Evolutionary conservation across 2,797 vertebrate genomes (phyloP).

Genomic region (Cyprinella venusta): DNA sequence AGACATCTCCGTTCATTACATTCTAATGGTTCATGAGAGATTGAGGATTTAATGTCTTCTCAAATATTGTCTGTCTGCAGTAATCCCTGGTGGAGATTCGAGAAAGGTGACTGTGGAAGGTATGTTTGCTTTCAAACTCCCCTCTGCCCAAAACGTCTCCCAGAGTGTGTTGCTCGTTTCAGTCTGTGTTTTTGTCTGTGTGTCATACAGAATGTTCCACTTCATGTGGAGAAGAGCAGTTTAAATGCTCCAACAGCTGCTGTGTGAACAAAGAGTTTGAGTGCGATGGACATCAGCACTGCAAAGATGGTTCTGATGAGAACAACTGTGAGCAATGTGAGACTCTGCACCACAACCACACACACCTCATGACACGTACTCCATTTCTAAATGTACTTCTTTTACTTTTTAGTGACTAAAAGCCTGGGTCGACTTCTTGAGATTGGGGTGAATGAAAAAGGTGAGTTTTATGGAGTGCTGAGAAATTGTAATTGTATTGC

Average conservation of each 20-base stretch:
- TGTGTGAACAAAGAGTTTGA: slow-evolving; percentile 85
- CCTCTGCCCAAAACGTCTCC: not conserved
- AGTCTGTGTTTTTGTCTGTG: slow-evolving; percentile 10
- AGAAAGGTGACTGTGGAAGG: slow-evolving; percentile 7
- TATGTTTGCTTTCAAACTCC: not conserved
- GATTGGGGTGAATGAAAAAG: slow-evolving; percentile 66
- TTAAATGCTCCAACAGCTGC: slow-evolving; percentile 82
- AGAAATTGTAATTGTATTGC: too few relatives aligned
- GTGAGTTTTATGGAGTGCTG: slow-evolving; percentile 57
- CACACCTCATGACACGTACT: slow-evolving; percentile 27
- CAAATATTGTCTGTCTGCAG: slow-evolving; percentile 28
- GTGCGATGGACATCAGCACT: slow-evolving; percentile 85
- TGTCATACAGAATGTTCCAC: slow-evolving; percentile 70
- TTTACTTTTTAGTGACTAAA: slow-evolving; percentile 54
- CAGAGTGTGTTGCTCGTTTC: not conserved
- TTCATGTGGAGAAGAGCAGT: slow-evolving; percentile 73
- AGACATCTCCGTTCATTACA: too few relatives aligned
- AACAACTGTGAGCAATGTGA: slow-evolving; percentile 81
- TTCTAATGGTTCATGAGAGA: too few relatives aligned
- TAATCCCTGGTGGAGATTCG: not conserved
- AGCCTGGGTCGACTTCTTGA: slow-evolving; percentile 68
- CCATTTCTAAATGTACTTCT: not conserved
- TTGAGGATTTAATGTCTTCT: not conserved
- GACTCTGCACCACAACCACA: slow-evolving; percentile 33
- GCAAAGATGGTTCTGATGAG: slow-evolving; percentile 83